phyloP scores from a whole-genome alignment of 1,140 invertebrate species.

The Plectus sambesii region DNA sequence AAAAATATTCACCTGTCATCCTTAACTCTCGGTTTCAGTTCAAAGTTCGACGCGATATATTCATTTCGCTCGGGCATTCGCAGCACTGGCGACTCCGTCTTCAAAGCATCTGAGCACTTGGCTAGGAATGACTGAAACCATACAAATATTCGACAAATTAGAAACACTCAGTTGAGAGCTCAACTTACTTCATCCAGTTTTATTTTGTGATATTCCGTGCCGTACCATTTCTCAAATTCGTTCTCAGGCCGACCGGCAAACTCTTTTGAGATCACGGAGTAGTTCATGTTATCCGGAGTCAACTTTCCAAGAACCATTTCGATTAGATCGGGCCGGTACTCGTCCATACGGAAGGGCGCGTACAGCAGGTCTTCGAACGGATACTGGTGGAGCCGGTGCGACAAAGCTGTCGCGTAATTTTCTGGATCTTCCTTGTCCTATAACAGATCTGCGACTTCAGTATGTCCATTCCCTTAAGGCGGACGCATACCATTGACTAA shows the following conservation, averaged over 20 bases:
- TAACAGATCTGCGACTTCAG: too few relatives aligned
- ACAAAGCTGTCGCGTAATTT: conserved; percentile 58
- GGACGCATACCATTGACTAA: too few relatives aligned
- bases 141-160: too few relatives aligned
- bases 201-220: conserved; percentile 68
- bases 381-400: conserved; percentile 60
- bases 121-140: too few relatives aligned
- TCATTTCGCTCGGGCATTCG: conserved; percentile 70
- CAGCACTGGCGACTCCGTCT: conserved; percentile 52
- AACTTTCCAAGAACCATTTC: conserved; percentile 60
- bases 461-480: too few relatives aligned
- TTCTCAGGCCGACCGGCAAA: conserved; percentile 54
- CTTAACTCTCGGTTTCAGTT: conserved; percentile 59
- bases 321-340: conserved; percentile 76
- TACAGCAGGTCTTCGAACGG: conserved; percentile 72
- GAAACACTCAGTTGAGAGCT: too few relatives aligned
- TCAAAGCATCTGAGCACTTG: conserved; percentile 14
- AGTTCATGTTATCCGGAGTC: conserved; percentile 65
- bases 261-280: conserved; percentile 59
- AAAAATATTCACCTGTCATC: too few relatives aligned
- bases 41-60: conserved; percentile 77
- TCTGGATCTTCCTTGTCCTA: conserved; percentile 74
- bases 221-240: conserved; percentile 70
- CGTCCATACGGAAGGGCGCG: conserved; percentile 61
- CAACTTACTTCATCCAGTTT: conserved; percentile 53